Evolutionary conservation across 2,113 vertebrate genomes (phyloP).

Genomic region (Nothocercus nigrocapillus): DNA sequence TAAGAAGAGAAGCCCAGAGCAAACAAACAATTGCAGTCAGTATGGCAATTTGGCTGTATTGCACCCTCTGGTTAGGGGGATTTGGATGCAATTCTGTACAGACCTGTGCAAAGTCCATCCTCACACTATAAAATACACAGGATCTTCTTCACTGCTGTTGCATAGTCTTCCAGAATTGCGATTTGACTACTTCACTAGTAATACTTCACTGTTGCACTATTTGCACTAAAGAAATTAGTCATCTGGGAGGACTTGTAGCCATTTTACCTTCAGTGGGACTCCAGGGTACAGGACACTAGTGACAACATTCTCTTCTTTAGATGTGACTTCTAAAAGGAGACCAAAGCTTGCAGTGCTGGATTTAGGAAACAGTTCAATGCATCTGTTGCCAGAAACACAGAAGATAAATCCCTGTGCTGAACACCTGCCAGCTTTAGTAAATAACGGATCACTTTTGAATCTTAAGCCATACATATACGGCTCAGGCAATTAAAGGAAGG

Average conservation of each 20-base stretch:
- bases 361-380: neutral
- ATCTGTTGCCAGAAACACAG: neutral
- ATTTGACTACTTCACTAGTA: neutral
- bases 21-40: neutral
- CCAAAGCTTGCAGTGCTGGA: neutral
- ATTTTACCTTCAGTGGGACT: neutral
- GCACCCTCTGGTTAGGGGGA: neutral
- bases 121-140: neutral
- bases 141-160: slow-evolving; percentile 9
- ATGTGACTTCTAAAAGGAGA: neutral
- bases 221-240: neutral
- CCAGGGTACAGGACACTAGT: neutral
- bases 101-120: neutral
- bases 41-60: neutral
- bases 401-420: neutral
- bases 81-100: neutral
- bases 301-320: neutral
- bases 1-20: neutral
- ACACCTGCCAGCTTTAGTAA: neutral
- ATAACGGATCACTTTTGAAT: neutral
- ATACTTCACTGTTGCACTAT: too few species aligned
- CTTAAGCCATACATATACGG: neutral
- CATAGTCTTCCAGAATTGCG: neutral
- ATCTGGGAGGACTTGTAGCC: neutral
- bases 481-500: neutral